Evolutionary conservation across 2,888 invertebrate species (phyloP).

Genomic region (Lumbricus terrestris): DNA sequence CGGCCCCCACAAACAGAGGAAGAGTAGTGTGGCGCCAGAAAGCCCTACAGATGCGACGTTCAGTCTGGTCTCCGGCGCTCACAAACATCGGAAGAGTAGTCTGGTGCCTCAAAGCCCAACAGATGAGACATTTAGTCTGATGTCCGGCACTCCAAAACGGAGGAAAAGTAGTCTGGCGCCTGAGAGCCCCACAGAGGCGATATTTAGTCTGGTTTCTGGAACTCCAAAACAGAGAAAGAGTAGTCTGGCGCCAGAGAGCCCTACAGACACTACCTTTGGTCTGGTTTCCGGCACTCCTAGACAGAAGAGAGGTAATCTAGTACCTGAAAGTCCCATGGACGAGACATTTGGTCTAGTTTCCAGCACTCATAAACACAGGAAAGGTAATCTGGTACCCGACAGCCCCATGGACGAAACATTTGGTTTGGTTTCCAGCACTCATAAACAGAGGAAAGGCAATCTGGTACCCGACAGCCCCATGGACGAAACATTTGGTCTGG

Average conservation of each 20-base stretch:
- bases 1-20: neutral
- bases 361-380: neutral
- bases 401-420: neutral
- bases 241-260: neutral
- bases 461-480: neutral
- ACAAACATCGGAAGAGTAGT: neutral
- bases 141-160: neutral
- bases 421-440: neutral
- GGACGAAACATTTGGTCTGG: neutral
- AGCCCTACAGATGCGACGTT: neutral
- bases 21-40: neutral
- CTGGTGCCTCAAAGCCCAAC: neutral
- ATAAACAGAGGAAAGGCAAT: neutral
- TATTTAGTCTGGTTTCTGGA: too few relatives aligned
- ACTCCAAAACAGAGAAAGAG: too few relatives aligned
- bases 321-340: neutral
- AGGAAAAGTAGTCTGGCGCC: neutral
- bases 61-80: neutral
- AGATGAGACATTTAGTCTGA: neutral
- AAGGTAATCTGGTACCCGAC: neutral
- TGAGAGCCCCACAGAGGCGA: neutral
- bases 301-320: neutral
- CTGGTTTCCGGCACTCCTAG: neutral
- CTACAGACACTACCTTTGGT: neutral
- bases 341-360: neutral